A percentile compares a stretch with the other conserved stretches of the same genome.
Evolutionary conservation across 2,797 vertebrate species (phyloP).

Genomic region (Tarsius wallacei): DNA sequence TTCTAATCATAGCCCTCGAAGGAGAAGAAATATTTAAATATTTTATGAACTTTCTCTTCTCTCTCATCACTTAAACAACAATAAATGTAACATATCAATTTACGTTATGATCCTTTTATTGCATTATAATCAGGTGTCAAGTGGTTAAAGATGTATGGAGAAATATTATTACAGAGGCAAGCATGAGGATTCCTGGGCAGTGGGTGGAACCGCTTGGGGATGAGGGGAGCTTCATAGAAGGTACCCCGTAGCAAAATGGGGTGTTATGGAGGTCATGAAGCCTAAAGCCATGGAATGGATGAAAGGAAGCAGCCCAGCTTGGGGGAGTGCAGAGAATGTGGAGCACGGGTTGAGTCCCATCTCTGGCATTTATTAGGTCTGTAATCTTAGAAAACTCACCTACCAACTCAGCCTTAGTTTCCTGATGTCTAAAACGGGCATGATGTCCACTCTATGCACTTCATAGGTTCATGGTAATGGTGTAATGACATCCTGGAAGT

Average conservation of each 20-base stretch:
- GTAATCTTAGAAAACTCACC: background rate
- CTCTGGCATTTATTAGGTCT: background rate
- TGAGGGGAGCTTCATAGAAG: background rate
- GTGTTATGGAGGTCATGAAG: background rate
- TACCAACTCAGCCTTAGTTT: background rate
- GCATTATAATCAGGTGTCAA: conserved; percentile 80
- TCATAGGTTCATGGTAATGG: background rate
- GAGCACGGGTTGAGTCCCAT: background rate
- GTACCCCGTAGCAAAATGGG: background rate
- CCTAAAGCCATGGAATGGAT: background rate
- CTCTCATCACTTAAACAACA: conserved; percentile 85
- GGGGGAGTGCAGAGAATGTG: accelerated
- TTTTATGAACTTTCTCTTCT: conserved; percentile 84
- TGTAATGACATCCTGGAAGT: background rate
- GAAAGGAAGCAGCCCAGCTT: background rate
- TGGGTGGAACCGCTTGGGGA: background rate
- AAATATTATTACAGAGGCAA: conserved; percentile 52
- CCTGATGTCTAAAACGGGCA: background rate
- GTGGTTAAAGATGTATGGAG: conserved; percentile 81
- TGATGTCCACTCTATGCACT: background rate
- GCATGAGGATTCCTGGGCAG: conserved; percentile 5
- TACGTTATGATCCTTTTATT: conserved; percentile 81
- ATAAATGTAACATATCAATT: conserved; percentile 84
- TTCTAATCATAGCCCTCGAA: background rate
- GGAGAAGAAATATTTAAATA: conserved; percentile 78